Base-by-base conservation (phyloP, 1,140 invertebrate genomes). In the Polypedilum vanderplanki region DNA sequence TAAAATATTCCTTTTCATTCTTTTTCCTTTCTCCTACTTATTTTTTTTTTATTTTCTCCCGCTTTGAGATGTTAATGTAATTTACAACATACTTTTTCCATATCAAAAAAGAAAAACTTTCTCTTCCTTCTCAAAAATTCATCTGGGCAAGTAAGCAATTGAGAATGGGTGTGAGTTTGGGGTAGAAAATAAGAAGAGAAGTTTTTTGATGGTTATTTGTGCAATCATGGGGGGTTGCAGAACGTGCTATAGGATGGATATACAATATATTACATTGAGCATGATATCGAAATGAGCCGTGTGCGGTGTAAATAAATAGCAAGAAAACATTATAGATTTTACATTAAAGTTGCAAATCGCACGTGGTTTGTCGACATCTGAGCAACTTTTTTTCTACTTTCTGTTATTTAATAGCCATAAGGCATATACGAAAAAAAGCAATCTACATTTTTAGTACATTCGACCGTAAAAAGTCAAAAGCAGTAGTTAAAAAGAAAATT, bases 11-110 rank as follows among this genome's bases (percentile, higher is more conserved):
- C 24, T 33, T 33, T 33, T 33, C 24, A 33, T 33, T 33, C 5
- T 5, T 33, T 33, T 33, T 15, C 46, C 46, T 57, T 57, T 57
- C 46, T 57, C n/a, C 46, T 46, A 7, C 40, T 7, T 41, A 5
- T 41, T 41, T 41, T 41, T 46, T 46, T 46, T 3, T 46, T 15
- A 8, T 46, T 10, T n/a, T 57, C 46, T n/a, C 18, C 20, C 17
- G 18, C 65, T 70, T 70, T 70, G 65, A 70, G 65, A 70, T 70
- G 65, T 70, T 70, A 70, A 70, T 70, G 65, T 70, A 70, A 70
- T 70, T 70, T 70, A 70, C 65, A 18, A 70, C 65, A 22, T 70
- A 70, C 65, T 20, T 70, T 70, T 70, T 70, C 20, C 65, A 70
- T 70, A 70, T 22, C 65, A 70, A 22, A 70, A 70, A 70, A 20